A percentile compares a stretch with the other conserved stretches of the same genome.
Conservation (phyloP, 2,888 invertebrate genomes). For the Cerastis leucographa region DNA sequence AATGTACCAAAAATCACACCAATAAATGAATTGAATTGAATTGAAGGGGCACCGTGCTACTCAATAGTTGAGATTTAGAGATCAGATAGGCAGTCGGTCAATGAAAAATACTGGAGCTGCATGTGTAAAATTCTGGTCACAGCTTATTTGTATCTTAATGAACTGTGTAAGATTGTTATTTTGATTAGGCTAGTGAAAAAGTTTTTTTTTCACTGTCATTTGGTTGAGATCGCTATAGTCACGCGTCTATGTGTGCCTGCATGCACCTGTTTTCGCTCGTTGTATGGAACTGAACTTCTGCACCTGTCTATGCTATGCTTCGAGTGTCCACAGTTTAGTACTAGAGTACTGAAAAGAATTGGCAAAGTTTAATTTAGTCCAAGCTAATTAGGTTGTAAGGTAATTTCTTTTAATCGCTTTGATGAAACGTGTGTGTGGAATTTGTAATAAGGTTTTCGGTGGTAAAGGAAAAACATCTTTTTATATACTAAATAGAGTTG, state of each 20-base stretch:
- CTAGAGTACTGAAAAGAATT: constrained; percentile 46
- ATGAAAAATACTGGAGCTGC: neutral
- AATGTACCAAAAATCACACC: too few species aligned
- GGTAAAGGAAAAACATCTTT: neutral
- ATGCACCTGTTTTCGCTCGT: too few species aligned
- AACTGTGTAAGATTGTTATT: too few species aligned
- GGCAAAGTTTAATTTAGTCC: constrained; percentile 46
- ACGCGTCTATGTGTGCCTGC: neutral
- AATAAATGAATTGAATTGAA: too few species aligned
- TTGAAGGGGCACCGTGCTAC: neutral
- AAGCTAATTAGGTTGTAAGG: constrained; percentile 46
- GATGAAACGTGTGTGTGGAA: constrained; percentile 10
- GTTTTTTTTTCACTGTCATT: too few species aligned
- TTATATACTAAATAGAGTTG: too few species aligned
- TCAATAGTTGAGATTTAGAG: neutral
- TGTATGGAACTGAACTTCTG: constrained; percentile 8
- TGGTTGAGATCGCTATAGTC: neutral
- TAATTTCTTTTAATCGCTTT: constrained; percentile 42
- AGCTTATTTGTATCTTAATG: too few species aligned
- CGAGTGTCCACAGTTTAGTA: constrained; percentile 38
- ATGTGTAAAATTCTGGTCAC: neutral
- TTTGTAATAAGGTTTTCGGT: constrained; percentile 24
- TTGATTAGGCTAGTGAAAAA: too few species aligned
- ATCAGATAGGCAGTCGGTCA: neutral
- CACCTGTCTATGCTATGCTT: neutral